These are phyloP conservation scores for Coptodon bakossiorum DNA, from an alignment of 2,113 vertebrate genomes.

Conservation along the genomic window DNA sequence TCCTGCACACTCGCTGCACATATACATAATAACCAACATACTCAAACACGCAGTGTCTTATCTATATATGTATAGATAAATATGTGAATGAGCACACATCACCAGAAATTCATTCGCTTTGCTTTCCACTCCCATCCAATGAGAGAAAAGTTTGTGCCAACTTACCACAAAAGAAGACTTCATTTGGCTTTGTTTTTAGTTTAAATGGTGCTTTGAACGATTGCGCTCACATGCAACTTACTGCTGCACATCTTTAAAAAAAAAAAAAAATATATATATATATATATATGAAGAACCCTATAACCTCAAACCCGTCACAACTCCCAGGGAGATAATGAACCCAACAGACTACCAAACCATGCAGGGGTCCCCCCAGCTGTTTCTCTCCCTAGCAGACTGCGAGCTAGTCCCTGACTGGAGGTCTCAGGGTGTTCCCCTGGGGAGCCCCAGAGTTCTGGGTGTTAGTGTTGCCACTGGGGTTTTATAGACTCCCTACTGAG, in stretches of 20 bases:
- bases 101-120: neutral
- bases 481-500: slow-evolving; percentile 90
- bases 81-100: neutral
- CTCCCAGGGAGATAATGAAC: neutral
- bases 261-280: too few species aligned
- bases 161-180: slow-evolving; percentile 69
- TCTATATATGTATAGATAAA: neutral
- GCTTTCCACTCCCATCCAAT: neutral
- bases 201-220: slow-evolving; percentile 40
- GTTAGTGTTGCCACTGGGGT: slow-evolving; percentile 75
- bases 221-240: slow-evolving; percentile 60
- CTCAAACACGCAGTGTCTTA: neutral
- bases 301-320: neutral
- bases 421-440: slow-evolving; percentile 60
- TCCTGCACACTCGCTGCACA: slow-evolving; percentile 1
- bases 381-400: slow-evolving; percentile 9
- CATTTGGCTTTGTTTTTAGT: neutral
- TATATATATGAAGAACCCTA: neutral
- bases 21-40: neutral
- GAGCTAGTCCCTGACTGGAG: slow-evolving; percentile 21
- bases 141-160: slow-evolving; percentile 47
- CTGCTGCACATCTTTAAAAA: neutral
- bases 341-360: neutral
- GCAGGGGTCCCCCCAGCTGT: slow-evolving; percentile 34
- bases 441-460: slow-evolving; percentile 58